phyloP scores from a whole-genome alignment of 2,113 vertebrate species.

The Lepus timidus region DNA sequence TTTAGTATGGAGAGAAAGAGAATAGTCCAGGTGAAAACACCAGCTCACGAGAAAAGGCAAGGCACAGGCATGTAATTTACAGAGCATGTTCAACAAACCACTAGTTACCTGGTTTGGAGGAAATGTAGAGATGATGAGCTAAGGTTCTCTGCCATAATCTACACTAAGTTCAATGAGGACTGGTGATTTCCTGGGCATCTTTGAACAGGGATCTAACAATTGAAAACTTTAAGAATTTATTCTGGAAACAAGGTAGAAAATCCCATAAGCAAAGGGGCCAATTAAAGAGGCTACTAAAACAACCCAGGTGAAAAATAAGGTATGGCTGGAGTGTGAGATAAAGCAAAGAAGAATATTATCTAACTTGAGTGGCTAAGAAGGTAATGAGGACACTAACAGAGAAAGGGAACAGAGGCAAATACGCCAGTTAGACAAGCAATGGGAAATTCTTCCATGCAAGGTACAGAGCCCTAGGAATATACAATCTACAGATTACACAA shows the following conservation, averaged over 20 bases:
- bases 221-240: slow-evolving; percentile 36
- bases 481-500: slow-evolving; percentile 50
- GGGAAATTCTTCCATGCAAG: slow-evolving; percentile 29
- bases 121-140: neutral
- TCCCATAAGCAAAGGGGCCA: neutral
- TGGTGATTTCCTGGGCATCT: neutral
- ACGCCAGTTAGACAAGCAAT: neutral
- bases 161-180: slow-evolving; percentile 26
- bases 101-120: neutral
- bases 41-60: neutral
- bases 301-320: neutral
- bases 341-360: neutral
- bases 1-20: slow-evolving; percentile 33
- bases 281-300: neutral
- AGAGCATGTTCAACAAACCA: neutral
- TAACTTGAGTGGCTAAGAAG: slow-evolving; percentile 28
- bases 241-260: slow-evolving; percentile 63
- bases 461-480: slow-evolving; percentile 57
- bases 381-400: slow-evolving; percentile 19
- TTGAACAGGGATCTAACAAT: neutral
- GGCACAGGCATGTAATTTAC: neutral
- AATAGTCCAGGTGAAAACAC: neutral
- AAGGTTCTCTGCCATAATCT: neutral
- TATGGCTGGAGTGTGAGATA: neutral
- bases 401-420: neutral